Percentiles rank a stretch among this genome's conserved stretches.
phyloP scores from a whole-genome alignment of 2,888 invertebrate species.

The Bellardia pandia region DNA sequence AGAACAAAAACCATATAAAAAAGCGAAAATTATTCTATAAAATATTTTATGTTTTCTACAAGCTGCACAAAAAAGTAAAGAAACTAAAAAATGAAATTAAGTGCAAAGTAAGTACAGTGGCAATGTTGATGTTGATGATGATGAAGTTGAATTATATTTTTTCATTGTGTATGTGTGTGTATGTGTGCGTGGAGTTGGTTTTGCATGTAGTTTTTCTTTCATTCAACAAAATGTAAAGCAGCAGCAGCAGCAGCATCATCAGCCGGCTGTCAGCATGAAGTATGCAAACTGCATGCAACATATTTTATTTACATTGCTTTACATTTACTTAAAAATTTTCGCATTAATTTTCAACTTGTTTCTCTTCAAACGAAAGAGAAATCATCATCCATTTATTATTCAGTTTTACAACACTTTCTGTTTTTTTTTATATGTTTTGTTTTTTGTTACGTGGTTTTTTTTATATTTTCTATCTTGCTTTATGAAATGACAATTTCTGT shows the following conservation, averaged over 20 bases:
- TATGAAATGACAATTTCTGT: slow-evolving; percentile 47
- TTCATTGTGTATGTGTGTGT: background rate
- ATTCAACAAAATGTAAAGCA: slow-evolving; percentile 45
- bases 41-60: slow-evolving; percentile 26
- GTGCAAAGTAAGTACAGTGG: slow-evolving; percentile 63
- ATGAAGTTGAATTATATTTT: slow-evolving; percentile 27
- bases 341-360: slow-evolving; percentile 64
- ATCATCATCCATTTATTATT: slow-evolving; percentile 66
- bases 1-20: slow-evolving; percentile 35
- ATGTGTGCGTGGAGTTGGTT: background rate
- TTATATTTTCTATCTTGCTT: slow-evolving; percentile 12
- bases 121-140: slow-evolving; percentile 57
- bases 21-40: slow-evolving; percentile 22
- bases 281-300: slow-evolving; percentile 53
- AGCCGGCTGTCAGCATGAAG: slow-evolving; percentile 36
- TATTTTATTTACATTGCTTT: slow-evolving; percentile 68
- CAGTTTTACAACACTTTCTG: slow-evolving; percentile 33
- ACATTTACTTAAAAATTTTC: slow-evolving; percentile 66
- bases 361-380: slow-evolving; percentile 67
- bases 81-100: slow-evolving; percentile 60
- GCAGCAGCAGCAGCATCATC: slow-evolving; percentile 39
- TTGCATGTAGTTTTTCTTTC: slow-evolving; percentile 24
- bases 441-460: background rate
- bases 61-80: slow-evolving; percentile 1
- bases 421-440: background rate